Conservation (phyloP, 2,888 invertebrate species). For the Urechis unicinctus region DNA sequence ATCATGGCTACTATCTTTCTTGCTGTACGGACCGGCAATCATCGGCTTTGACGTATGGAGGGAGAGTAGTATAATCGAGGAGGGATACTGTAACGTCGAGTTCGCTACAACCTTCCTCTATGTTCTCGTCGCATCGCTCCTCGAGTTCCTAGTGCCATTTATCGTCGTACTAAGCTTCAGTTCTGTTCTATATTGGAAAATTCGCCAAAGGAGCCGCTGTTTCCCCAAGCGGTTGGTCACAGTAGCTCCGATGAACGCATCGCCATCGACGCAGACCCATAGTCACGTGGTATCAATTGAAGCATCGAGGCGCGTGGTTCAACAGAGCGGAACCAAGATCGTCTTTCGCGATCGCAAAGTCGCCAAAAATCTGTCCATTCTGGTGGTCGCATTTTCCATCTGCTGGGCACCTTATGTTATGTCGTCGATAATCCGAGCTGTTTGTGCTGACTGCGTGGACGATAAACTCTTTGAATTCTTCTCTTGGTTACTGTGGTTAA, state of each 20-base stretch:
- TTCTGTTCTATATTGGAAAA: constrained; percentile 22
- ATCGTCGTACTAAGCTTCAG: constrained; percentile 21
- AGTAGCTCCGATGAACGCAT: too few species aligned
- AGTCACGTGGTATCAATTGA: too few species aligned
- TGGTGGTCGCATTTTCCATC: constrained; percentile 24
- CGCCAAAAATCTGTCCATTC: constrained; percentile 21
- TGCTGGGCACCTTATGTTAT: constrained; percentile 31
- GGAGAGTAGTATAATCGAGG: constrained; percentile 23
- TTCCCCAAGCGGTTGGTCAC: too few species aligned
- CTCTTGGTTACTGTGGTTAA: constrained; percentile 27
- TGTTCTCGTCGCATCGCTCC: constrained; percentile 22
- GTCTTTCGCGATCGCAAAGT: constrained; percentile 18
- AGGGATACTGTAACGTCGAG: constrained; percentile 27
- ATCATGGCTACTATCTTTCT: constrained; percentile 24
- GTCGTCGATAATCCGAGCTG: constrained; percentile 22
- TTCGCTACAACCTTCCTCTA: constrained; percentile 24
- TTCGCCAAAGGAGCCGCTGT: constrained; percentile 22
- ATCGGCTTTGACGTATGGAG: constrained; percentile 27
- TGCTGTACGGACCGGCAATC: constrained; percentile 28
- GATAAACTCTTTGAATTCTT: constrained; percentile 91
- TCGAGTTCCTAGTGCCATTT: constrained; percentile 29
- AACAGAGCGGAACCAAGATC: neutral
- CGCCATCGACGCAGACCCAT: too few species aligned
- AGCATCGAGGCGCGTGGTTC: too few species aligned
- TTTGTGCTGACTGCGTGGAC: constrained; percentile 69